Evolutionary conservation across 2,888 invertebrate species (phyloP).

Genomic region (Scaptomyza tumidula): DNA sequence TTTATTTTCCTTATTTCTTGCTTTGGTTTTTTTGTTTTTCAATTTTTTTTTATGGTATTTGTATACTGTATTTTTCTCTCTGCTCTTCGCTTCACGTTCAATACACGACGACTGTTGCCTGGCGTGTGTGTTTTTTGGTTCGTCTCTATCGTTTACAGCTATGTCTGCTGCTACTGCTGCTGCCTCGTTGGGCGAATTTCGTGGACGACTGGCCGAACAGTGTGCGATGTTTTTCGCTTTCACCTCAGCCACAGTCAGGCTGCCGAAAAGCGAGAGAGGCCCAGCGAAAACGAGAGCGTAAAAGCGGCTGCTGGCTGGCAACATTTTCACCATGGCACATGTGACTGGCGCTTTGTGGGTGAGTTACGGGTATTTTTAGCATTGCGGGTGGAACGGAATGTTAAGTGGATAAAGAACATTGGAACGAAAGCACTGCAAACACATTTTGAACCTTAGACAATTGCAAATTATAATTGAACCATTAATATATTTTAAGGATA

Average conservation of each 20-base stretch:
- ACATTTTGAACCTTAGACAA: neutral
- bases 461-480: neutral
- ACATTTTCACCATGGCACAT: slow-evolving; percentile 71
- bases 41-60: slow-evolving; percentile 5
- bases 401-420: slow-evolving; percentile 48
- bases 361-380: slow-evolving; percentile 71
- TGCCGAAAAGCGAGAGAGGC: slow-evolving; percentile 10
- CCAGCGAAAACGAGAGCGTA: slow-evolving; percentile 7
- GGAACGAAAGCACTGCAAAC: slow-evolving; percentile 15
- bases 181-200: slow-evolving; percentile 74
- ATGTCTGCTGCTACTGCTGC: slow-evolving; percentile 22
- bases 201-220: slow-evolving; percentile 65
- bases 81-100: slow-evolving; percentile 54
- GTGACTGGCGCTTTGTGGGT: slow-evolving; percentile 69
- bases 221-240: slow-evolving; percentile 47
- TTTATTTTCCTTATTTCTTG: slow-evolving; percentile 28
- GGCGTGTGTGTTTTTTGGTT: slow-evolving; percentile 37
- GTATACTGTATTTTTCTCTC: slow-evolving; percentile 29
- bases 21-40: slow-evolving; percentile 14
- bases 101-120: slow-evolving; percentile 54
- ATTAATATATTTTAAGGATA: too few species aligned
- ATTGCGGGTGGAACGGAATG: slow-evolving; percentile 62
- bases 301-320: slow-evolving; percentile 25
- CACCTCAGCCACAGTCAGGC: slow-evolving; percentile 36
- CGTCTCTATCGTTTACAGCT: slow-evolving; percentile 54